These are phyloP conservation scores for Serilophus lunatus DNA, from an alignment of 2,113 vertebrate species.

Conservation along the genomic window DNA sequence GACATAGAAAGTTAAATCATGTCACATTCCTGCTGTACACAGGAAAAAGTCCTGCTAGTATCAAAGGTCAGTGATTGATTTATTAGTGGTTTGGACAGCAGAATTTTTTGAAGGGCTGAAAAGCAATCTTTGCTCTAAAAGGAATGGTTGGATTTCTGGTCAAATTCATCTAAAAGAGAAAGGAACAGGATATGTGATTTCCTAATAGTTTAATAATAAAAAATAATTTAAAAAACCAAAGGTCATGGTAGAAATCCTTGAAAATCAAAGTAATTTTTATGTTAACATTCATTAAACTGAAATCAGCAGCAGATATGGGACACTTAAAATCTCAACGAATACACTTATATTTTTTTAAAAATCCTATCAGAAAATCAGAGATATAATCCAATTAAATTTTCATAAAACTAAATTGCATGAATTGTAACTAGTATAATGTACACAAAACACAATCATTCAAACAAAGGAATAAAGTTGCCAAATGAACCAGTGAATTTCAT, in stretches of 20 bases:
- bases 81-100: background rate
- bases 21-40: background rate
- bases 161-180: background rate
- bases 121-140: background rate
- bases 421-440: background rate
- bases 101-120: background rate
- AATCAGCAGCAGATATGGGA: background rate
- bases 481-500: background rate
- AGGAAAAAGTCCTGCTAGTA: background rate
- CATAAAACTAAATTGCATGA: background rate
- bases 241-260: background rate
- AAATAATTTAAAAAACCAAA: background rate
- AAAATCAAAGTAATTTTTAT: background rate
- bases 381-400: constrained; percentile 27
- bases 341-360: background rate
- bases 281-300: background rate
- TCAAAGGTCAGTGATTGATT: background rate
- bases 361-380: background rate
- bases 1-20: background rate
- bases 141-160: background rate
- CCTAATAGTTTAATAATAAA: background rate
- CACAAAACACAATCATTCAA: constrained; percentile 13
- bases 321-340: background rate
- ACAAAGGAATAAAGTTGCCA: constrained; percentile 26
- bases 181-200: background rate